A percentile compares a stretch with the other conserved stretches of the same genome.
Evolutionary conservation across 2,797 vertebrate genomes (phyloP).

Genomic region (Sebastolobus alascanus): DNA sequence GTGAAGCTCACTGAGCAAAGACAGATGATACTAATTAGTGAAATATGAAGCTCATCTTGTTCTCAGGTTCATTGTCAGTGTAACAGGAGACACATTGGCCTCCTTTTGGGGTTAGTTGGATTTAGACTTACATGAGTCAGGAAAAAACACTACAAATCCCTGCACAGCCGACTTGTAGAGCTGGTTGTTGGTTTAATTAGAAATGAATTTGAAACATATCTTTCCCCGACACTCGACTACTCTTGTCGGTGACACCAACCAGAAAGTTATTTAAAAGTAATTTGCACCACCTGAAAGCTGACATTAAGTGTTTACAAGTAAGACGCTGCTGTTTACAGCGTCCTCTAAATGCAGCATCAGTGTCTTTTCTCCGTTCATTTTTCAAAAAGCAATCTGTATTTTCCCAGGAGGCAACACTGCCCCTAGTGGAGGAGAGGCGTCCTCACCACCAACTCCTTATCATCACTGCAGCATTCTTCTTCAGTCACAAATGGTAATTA

Average conservation of each 20-base stretch:
- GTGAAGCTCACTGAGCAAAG: background rate
- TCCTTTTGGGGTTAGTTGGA: background rate
- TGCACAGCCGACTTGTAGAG: background rate
- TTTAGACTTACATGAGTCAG: background rate
- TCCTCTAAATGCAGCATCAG: constrained; percentile 14
- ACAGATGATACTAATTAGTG: background rate
- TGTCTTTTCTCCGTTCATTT: background rate
- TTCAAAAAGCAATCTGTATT: constrained; percentile 3
- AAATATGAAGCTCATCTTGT: background rate
- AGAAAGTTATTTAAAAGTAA: constrained; percentile 18
- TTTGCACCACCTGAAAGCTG: constrained; percentile 1
- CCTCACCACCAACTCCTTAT: constrained; percentile 8
- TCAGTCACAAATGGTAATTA: constrained; percentile 57
- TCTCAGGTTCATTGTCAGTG: background rate
- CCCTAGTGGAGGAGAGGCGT: constrained; percentile 31
- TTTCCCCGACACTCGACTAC: background rate
- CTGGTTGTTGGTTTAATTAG: constrained; percentile 20
- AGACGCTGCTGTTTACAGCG: constrained; percentile 19
- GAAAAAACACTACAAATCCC: background rate
- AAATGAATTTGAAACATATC: constrained; percentile 20
- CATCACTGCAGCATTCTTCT: constrained; percentile 49
- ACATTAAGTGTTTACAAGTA: constrained; percentile 1
- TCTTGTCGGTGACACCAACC: background rate
- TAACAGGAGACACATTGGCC: background rate
- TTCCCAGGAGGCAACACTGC: constrained; percentile 13